These are phyloP conservation scores for Drosophila bifasciata DNA, from an alignment of 1,140 invertebrate species.

Conservation along the genomic window DNA sequence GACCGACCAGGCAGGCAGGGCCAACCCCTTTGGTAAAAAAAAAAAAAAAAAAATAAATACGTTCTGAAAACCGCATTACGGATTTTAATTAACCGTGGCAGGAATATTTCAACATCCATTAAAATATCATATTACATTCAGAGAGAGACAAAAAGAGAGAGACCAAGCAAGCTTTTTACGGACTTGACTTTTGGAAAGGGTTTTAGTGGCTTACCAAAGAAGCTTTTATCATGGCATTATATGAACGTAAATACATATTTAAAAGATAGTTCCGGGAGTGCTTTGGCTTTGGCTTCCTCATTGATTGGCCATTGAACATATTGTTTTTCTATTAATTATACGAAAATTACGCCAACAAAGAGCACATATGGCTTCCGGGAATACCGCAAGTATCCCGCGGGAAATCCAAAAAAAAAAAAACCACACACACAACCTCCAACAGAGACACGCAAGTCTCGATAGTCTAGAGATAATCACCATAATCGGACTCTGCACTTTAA, in stretches of 20 bases:
- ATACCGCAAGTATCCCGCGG: conserved; percentile 61
- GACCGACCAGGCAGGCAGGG: conserved; percentile 6
- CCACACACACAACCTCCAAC: conserved; percentile 9
- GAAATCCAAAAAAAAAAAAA: conserved; percentile 39
- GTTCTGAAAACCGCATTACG: conserved; percentile 69
- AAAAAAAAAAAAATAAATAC: conserved; percentile 20
- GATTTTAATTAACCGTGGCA: conserved; percentile 67
- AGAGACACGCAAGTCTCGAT: conserved; percentile 58
- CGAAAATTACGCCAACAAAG: conserved; percentile 56
- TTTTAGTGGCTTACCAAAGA: conserved; percentile 51
- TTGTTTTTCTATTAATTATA: conserved; percentile 80
- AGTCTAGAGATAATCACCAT: conserved; percentile 73
- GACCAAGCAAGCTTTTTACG: not conserved
- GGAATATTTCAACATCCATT: conserved; percentile 66
- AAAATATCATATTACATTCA: conserved; percentile 66
- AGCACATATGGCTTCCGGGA: conserved; percentile 74
- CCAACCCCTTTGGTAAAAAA: conserved; percentile 46
- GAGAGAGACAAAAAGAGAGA: conserved; percentile 6
- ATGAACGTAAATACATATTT: not conserved
- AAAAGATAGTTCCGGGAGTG: not conserved
- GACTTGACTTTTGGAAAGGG: conserved; percentile 37
- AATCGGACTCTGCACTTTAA: conserved; percentile 77
- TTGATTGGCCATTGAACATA: conserved; percentile 67
- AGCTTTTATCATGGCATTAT: not conserved
- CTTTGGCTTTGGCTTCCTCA: conserved; percentile 11